phyloP scores from a whole-genome alignment of 2,113 vertebrate genomes.

The Strix uralensis region DNA sequence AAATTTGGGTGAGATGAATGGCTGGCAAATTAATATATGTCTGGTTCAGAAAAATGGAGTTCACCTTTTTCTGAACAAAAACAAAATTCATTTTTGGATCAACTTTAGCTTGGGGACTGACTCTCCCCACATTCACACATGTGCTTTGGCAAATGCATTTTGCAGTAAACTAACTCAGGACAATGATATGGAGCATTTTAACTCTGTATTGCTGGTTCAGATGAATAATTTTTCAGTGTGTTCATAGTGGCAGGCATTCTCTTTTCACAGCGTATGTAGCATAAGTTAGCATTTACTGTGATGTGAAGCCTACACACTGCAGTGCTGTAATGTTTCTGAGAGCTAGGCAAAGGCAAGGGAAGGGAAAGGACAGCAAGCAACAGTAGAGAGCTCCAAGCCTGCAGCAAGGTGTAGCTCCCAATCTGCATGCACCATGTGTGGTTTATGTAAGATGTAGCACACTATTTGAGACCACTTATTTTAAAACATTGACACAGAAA shows the following conservation, averaged over 20 bases:
- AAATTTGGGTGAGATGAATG: not conserved
- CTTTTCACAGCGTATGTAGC: not conserved
- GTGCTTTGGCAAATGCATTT: not conserved
- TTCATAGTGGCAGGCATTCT: not conserved
- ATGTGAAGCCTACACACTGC: not conserved
- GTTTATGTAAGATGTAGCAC: not conserved
- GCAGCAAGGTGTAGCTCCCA: not conserved
- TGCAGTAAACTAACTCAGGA: not conserved
- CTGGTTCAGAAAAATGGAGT: not conserved
- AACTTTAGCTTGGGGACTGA: not conserved
- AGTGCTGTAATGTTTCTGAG: not conserved
- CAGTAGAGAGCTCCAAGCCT: not conserved
- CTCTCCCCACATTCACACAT: not conserved
- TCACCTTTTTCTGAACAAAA: not conserved
- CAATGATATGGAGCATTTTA: not conserved
- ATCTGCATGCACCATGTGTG: accelerated
- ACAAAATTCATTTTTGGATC: not conserved
- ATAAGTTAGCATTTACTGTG: not conserved
- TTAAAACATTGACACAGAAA: not conserved
- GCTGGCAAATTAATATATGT: not conserved
- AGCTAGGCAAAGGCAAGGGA: accelerated
- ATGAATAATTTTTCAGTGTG: not conserved
- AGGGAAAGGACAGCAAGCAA: not conserved
- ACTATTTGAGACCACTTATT: not conserved
- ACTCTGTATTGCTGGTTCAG: not conserved